Percentiles rank a stretch among this genome's conserved stretches.
phyloP scores from a whole-genome alignment of 2,888 invertebrate species.

The Physocephala rufipes region DNA sequence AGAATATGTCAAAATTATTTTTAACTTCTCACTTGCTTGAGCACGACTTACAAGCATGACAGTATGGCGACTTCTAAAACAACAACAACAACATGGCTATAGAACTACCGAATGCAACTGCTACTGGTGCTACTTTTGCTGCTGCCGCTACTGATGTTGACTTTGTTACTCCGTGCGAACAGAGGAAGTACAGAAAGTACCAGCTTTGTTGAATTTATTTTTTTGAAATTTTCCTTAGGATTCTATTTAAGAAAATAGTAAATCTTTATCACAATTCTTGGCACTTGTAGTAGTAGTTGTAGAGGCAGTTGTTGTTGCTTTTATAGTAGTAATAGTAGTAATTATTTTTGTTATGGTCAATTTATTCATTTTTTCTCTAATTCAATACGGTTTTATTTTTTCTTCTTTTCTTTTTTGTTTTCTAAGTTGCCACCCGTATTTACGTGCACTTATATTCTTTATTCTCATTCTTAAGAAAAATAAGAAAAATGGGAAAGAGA shows the following conservation, averaged over 20 bases:
- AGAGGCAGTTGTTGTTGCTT: too few relatives aligned
- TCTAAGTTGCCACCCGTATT: conserved; percentile 9
- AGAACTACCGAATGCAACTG: conserved; percentile 40
- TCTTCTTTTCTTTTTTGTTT: conserved; percentile 9
- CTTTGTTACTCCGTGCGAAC: neutral
- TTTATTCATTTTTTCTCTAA: conserved; percentile 28
- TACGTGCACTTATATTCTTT: conserved; percentile 19
- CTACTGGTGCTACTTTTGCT: too few relatives aligned
- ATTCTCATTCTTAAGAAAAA: conserved; percentile 24
- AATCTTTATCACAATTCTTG: conserved; percentile 38
- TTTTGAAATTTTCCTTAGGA: neutral
- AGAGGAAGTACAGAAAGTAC: conserved; percentile 6
- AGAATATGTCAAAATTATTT: conserved; percentile 17
- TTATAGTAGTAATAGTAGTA: too few relatives aligned
- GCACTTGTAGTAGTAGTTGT: too few relatives aligned
- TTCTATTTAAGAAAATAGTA: too few relatives aligned
- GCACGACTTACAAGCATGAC: neutral
- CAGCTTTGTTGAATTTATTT: neutral
- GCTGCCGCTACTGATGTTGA: too few relatives aligned
- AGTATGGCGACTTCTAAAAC: too few relatives aligned
- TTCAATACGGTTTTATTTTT: neutral
- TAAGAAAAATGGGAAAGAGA: conserved; percentile 7
- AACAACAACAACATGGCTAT: too few relatives aligned
- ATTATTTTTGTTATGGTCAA: conserved; percentile 38
- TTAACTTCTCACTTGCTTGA: conserved; percentile 26